Percentiles rank a stretch among this genome's conserved stretches.
Evolutionary conservation across 2,888 invertebrate species (phyloP).

Genomic region (Noctua janthina): DNA sequence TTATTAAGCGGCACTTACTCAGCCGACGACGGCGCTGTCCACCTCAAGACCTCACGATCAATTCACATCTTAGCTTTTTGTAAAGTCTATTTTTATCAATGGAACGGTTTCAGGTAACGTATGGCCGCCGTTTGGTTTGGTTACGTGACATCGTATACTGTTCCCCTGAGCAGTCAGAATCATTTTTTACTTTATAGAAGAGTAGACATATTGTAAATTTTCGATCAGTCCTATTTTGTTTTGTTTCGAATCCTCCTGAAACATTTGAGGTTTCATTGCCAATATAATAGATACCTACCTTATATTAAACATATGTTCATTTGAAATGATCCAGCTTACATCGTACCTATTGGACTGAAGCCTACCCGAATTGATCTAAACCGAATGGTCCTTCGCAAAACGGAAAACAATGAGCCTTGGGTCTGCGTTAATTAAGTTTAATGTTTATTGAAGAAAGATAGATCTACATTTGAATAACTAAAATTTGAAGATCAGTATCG

Average conservation of each 20-base stretch:
- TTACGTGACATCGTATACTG: not conserved
- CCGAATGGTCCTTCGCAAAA: constrained; percentile 2
- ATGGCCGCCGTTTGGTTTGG: constrained; percentile 13
- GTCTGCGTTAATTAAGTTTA: constrained; percentile 25
- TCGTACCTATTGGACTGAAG: not conserved
- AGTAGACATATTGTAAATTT: no score
- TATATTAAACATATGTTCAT: not conserved
- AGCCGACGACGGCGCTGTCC: constrained; percentile 50
- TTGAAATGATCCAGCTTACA: not conserved
- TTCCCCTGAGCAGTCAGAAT: not conserved
- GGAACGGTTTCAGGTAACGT: constrained; percentile 36
- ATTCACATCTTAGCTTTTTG: constrained; percentile 52
- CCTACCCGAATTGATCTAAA: constrained; percentile 18
- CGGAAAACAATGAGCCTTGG: constrained; percentile 14
- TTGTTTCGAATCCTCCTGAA: not conserved
- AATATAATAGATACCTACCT: not conserved
- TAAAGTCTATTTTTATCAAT: constrained; percentile 57
- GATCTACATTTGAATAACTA: not conserved
- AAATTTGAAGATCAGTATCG: not conserved
- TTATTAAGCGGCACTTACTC: constrained; percentile 70
- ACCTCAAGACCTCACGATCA: constrained; percentile 48
- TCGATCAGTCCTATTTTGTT: not conserved
- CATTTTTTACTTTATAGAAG: not conserved
- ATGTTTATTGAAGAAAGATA: not conserved
- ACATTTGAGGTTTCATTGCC: constrained; percentile 1